Base-by-base conservation (phyloP, 2,113 vertebrate species). In the Gorsachius goisagi region DNA sequence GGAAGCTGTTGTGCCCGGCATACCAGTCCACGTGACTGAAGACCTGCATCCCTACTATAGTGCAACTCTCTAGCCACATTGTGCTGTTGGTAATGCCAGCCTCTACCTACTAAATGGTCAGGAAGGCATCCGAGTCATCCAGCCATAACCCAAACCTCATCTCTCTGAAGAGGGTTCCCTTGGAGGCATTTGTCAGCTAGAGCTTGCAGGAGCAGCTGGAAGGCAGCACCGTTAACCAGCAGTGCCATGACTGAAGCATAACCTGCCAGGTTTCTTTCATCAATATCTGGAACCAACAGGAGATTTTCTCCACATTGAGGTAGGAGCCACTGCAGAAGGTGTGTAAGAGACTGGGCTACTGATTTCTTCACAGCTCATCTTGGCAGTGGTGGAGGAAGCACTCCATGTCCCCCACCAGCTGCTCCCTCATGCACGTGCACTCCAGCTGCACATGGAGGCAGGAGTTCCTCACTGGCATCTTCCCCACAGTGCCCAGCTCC, bases 51-150 rank as follows among this genome's bases (percentile, higher is more conserved):
- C 9, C 9, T 79, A 26, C 23, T 6, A 21, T 15, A 35, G 33
- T 9, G 3, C 44, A 39, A 15, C 19, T 74, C 19, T 49, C 19
- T 5, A 9, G n/a, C 7, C 13, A 18, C 1, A 1, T n/a, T 0
- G 1, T 74, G 47, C 53, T 68, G 47, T 15, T 62, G 22, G 23
- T 37, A 50, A 28, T 8, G 9, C 8, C 1, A 1, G 5, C 6
- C 18, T 62, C 27, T 50, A 37, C 13, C 32, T 85, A 7, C 15
- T 11, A 4, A 5, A 8, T 62, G 32, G 19, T 53, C n/a, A 37
- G 32, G 39, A 79, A 73, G 39, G 30, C 13, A 66, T 32, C 45
- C 23, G 59, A n/a, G 37, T 35, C 30, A 53, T 32, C 30, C 45
- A 84, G 52, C 24, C 45, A 72, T 14, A 53, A 5, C 12, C 8